phyloP scores from a whole-genome alignment of 2,888 invertebrate species.

The Trachelus tabidus region DNA sequence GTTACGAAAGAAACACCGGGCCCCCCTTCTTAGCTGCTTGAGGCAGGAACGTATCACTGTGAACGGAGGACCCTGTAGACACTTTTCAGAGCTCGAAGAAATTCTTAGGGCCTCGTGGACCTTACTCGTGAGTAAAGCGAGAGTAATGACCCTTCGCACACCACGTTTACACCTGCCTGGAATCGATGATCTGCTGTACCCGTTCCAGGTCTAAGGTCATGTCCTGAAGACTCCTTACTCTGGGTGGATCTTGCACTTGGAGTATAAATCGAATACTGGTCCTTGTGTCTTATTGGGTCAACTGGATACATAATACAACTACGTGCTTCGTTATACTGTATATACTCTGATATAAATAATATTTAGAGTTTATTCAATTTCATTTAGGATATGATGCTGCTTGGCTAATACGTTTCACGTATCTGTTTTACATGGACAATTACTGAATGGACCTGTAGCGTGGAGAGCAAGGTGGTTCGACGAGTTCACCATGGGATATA shows the following conservation, averaged over 20 bases:
- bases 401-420: neutral
- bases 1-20: slow-evolving; percentile 63
- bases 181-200: neutral
- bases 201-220: neutral
- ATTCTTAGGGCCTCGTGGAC: neutral
- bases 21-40: slow-evolving; percentile 47
- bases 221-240: neutral
- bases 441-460: neutral
- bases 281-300: neutral
- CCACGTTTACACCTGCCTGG: neutral
- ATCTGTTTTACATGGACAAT: neutral
- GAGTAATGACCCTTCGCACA: neutral
- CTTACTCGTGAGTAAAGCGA: neutral
- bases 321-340: neutral
- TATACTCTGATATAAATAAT: neutral
- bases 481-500: neutral
- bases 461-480: neutral
- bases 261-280: neutral
- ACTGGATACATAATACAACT: neutral
- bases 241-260: neutral
- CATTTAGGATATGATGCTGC: neutral
- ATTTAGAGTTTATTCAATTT: neutral
- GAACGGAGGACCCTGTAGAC: neutral
- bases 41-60: slow-evolving; percentile 37
- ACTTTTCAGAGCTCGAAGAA: neutral